Evolutionary conservation across 2,113 vertebrate species (phyloP).

Genomic region (Caranx ignobilis): DNA sequence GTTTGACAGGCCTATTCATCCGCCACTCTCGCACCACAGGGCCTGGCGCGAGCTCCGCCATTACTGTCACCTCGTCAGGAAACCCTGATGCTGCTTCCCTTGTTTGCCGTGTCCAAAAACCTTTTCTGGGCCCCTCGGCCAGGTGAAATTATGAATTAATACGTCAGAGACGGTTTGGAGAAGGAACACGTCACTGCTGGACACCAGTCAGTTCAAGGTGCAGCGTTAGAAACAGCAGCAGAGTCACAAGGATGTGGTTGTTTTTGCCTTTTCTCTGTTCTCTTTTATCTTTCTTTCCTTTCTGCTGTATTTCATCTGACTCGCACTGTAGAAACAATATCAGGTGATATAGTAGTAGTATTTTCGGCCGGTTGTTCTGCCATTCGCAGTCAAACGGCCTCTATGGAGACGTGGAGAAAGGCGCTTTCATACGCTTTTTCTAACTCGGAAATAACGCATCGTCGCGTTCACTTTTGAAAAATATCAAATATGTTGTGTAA

Average conservation of each 20-base stretch:
- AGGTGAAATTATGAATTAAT: constrained; percentile 15
- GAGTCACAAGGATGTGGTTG: neutral
- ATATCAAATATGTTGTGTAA: neutral
- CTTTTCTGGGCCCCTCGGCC: constrained; percentile 8
- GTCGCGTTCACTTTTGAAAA: neutral
- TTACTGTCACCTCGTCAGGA: constrained; percentile 39
- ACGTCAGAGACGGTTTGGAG: constrained; percentile 24
- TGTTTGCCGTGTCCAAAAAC: constrained; percentile 15
- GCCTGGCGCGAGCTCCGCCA: constrained; percentile 27
- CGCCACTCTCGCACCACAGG: constrained; percentile 40
- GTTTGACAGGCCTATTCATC: constrained; percentile 58
- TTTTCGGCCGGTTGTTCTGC: neutral
- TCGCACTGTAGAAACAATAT: neutral
- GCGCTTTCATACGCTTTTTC: neutral
- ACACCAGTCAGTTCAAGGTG: constrained; percentile 18
- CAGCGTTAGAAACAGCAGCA: constrained; percentile 27
- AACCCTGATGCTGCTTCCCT: constrained; percentile 29
- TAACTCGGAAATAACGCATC: neutral
- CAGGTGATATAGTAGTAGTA: neutral
- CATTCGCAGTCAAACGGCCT: neutral
- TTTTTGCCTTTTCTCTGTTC: neutral
- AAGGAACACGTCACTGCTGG: constrained; percentile 1
- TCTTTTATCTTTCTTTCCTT: neutral
- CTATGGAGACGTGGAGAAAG: neutral
- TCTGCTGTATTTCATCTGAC: neutral